A percentile compares a stretch with the other conserved stretches of the same genome.
phyloP scores from a whole-genome alignment of 1,140 invertebrate species.

The Lordiphosa clarofinis region DNA sequence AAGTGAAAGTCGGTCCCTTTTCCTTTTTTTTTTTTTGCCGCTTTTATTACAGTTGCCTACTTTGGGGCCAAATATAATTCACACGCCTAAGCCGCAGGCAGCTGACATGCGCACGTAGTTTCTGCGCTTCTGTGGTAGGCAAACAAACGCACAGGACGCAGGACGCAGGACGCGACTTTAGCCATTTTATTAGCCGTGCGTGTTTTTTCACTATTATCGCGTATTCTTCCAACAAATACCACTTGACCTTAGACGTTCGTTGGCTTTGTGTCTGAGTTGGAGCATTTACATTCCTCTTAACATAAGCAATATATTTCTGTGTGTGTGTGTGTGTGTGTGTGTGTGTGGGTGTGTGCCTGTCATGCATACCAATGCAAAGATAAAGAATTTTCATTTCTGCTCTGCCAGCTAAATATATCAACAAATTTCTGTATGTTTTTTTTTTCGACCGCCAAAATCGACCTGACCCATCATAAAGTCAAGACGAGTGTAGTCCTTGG shows the following conservation, averaged over 20 bases:
- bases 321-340: conserved; percentile 16
- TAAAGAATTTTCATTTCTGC: conserved; percentile 29
- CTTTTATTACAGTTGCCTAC: conserved; percentile 73
- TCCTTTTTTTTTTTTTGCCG: conserved; percentile 27
- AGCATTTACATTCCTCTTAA: conserved; percentile 70
- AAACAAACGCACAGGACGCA: conserved; percentile 18
- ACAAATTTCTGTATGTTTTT: conserved; percentile 29
- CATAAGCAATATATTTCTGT: conserved; percentile 66
- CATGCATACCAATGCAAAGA: conserved; percentile 70
- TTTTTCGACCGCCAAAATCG: conserved; percentile 36
- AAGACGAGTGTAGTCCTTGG: conserved; percentile 6
- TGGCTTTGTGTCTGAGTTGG: conserved; percentile 45
- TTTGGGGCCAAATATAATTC: conserved; percentile 73
- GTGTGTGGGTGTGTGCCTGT: conserved; percentile 15
- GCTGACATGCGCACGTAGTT: conserved; percentile 70
- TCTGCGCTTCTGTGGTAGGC: conserved; percentile 8
- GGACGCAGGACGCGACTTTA: conserved; percentile 56
- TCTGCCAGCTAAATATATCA: conserved; percentile 15
- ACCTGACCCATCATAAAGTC: conserved; percentile 65
- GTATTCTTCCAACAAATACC: conserved; percentile 14
- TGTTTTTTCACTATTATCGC: conserved; percentile 75
- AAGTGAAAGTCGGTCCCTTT: conserved; percentile 8
- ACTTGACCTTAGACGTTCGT: conserved; percentile 59
- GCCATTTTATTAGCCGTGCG: conserved; percentile 76
- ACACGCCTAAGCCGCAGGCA: conserved; percentile 71